These are phyloP conservation scores for Sweltsa coloradensis DNA, from an alignment of 1,140 invertebrate genomes.

Conservation along the genomic window DNA sequence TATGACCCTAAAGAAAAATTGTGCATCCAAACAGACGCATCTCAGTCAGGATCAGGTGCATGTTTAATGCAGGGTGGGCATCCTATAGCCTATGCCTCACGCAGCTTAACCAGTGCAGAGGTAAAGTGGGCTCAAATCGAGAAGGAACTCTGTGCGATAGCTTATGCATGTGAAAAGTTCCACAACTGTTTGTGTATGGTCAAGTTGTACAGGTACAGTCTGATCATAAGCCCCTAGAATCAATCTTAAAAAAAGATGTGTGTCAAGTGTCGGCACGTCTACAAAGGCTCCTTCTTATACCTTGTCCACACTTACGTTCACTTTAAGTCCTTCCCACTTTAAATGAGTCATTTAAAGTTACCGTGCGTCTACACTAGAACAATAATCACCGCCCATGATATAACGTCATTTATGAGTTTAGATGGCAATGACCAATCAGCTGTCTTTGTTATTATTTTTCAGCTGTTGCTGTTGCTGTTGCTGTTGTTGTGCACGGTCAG, in stretches of 20 bases:
- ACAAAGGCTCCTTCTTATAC: too few species aligned
- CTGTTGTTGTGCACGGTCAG: too few species aligned
- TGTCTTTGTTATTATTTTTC: too few species aligned
- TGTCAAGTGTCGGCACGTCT: too few species aligned
- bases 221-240: conserved; percentile 20
- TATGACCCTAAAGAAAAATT: conserved; percentile 20
- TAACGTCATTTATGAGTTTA: too few species aligned
- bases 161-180: conserved; percentile 18
- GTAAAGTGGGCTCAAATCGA: conserved; percentile 20
- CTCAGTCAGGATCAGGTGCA: conserved; percentile 14
- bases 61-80: conserved; percentile 18
- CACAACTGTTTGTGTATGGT: conserved; percentile 21
- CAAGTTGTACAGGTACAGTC: conserved; percentile 13
- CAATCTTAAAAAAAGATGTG: conserved; percentile 28
- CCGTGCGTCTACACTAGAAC: too few species aligned
- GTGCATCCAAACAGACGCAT: conserved; percentile 12
- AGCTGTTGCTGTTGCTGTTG: too few species aligned
- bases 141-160: conserved; percentile 18
- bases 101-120: conserved; percentile 18
- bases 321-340: too few species aligned
- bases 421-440: too few species aligned
- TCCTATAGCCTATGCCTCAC: conserved; percentile 27
- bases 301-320: too few species aligned
- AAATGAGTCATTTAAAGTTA: too few species aligned
- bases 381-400: too few species aligned